Evolutionary conservation across 1,140 invertebrate species (phyloP).

Genomic region (Zaprionus taronus): DNA sequence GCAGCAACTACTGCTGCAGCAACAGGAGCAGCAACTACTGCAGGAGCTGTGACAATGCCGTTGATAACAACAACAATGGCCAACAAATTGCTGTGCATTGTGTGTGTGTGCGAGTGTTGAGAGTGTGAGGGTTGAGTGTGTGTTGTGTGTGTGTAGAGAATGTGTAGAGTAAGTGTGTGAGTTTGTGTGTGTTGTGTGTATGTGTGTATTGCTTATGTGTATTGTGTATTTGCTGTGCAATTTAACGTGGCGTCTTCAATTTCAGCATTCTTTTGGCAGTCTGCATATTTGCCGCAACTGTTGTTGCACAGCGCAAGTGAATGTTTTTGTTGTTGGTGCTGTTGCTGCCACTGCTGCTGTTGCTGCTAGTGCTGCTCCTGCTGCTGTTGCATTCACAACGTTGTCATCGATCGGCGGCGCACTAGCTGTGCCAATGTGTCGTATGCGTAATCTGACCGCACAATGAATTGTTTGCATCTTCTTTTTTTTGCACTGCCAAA

Average conservation of each 20-base stretch:
- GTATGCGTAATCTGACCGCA: conserved; percentile 65
- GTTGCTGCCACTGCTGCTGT: conserved; percentile 18
- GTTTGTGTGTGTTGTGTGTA: not conserved
- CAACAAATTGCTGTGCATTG: conserved; percentile 35
- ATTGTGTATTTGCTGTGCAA: conserved; percentile 27
- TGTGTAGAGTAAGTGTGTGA: not conserved
- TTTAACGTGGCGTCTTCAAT: conserved; percentile 64
- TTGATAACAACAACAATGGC: conserved; percentile 27
- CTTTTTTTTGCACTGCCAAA: conserved; percentile 20
- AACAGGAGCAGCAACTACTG: conserved; percentile 1
- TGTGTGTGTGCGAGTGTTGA: not conserved
- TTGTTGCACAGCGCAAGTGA: not conserved
- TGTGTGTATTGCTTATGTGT: conserved; percentile 1
- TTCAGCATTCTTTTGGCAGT: conserved; percentile 75
- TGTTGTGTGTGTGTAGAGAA: no score
- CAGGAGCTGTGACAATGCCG: conserved; percentile 48
- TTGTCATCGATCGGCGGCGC: conserved; percentile 22
- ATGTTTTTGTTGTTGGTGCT: conserved; percentile 11
- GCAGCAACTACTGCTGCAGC: not conserved
- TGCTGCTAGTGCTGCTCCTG: not conserved
- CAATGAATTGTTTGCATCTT: conserved; percentile 41
- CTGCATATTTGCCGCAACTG: conserved; percentile 62
- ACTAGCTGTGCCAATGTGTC: conserved; percentile 45
- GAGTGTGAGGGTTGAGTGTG: no score
- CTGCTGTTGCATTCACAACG: conserved; percentile 30